Base-by-base conservation (phyloP, 2,888 invertebrate species). In the Harpagoxenus sublaevis region DNA sequence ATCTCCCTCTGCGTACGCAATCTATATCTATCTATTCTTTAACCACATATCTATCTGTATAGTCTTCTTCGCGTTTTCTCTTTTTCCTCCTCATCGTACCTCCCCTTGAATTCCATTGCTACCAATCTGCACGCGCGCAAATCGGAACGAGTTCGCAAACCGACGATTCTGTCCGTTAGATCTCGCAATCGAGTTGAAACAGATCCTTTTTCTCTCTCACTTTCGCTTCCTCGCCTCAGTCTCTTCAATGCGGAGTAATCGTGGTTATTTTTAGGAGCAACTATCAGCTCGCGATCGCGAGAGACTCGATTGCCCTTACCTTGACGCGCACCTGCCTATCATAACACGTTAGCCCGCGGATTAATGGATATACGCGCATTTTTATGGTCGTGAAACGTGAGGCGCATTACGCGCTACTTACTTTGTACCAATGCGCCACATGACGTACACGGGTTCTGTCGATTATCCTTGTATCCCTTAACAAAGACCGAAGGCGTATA, bases 301-400 rank as follows among this genome's bases (percentile, higher is more conserved):
- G 74, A 73, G 39, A 28, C 74, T 57, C 73, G 60, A 73, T 68
- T 82, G 83, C 62, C 12, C 86, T 79, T 83, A 85, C 83, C 87
- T 84, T 83, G 83, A 82, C 86, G 84, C 53, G 23, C 71, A 75
- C 82, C 88, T 88, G 75, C 85, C 90, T 88, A 88, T 86, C 85
- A 84, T 70, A 84, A 88, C 84, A 48, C 77, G 82, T 65, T 88
- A 85, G 83, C 86, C 35, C 35, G 84, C 84, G 84, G 83, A 89
- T 90, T 90, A 89, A 84, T 90, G 86, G 86, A 51, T 31, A 66
- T 62, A 57, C 71, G 57, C 9, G 74, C 12, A 73, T 62, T 83
- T 70, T 78, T 62, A 70, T 45, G 83, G 77, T 71, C 79, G 57
- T 83, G 83, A 84, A 89, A 88, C 74, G 60, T 60, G 79, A 81